Base-by-base conservation (phyloP, 2,113 vertebrate genomes). In the Dipodomys merriami region DNA sequence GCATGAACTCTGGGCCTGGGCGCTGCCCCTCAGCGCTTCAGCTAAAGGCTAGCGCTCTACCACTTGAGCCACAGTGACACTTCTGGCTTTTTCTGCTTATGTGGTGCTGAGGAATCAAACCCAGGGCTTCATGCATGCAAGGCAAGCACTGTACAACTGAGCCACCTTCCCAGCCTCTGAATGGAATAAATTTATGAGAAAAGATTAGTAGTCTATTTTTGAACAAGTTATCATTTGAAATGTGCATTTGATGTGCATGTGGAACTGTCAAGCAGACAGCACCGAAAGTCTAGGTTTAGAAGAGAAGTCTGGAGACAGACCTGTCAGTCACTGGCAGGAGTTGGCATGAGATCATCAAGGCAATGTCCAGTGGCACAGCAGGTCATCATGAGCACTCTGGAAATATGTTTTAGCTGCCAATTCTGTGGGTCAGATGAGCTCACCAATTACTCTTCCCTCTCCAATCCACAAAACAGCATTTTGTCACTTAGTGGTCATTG, bases 361-460 rank as follows among this genome's bases (percentile, higher is more conserved):
- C 27, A n/a, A 9, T 7, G 20, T 20, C 8, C 0, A 19, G 33
- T 29, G 44, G 27, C 33, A 22, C n/a, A n/a, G 20, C 0, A 5
- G 64, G 49, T 25, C 19, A 57, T 68, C 23, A 4, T 25, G 46
- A 67, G 29, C 20, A 19, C 29, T n/a, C 49, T 15, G 73, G 46
- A 72, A 83, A 39, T 2, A 8, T 5, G 15, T 23, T 25, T 62
- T 53, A 46, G 67, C 30, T 68, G 12, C 23, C 33, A 68, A 10
- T 83, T 86, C 57, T 25, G 46, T 18, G 13, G 57, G 9, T 49
- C 72, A 79, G 10, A 15, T 29, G 72, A 88, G 7, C 9, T 39
- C 33, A n/a, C 8, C 19, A 71, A 39, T 64, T 18, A 57, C 4
- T 57, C 19, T 13, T 86, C 30, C n/a, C 30, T 46, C 7, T 78